phyloP scores from a whole-genome alignment of 2,888 invertebrate species.

The Aproaerema taeniolella region DNA sequence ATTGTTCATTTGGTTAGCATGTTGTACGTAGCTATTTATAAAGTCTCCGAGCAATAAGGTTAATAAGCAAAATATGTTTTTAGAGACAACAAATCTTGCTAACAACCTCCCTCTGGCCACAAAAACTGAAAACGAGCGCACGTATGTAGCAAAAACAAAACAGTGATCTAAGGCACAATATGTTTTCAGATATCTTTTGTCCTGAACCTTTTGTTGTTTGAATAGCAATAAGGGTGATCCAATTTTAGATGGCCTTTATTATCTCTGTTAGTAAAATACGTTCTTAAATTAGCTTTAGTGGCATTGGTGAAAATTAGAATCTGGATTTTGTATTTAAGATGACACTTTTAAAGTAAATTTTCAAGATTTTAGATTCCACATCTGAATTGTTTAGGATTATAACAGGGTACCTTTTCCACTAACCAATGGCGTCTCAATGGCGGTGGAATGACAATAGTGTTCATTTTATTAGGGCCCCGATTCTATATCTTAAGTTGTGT shows the following conservation, averaged over 20 bases:
- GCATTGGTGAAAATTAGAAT: too few species aligned
- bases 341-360: too few species aligned
- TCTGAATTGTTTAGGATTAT: too few species aligned
- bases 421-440: too few species aligned
- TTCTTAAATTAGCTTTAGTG: not conserved
- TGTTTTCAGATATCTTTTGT: conserved; percentile 39
- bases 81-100: conserved; percentile 39
- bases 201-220: conserved; percentile 33
- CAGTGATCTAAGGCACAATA: conserved; percentile 37
- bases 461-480: too few species aligned
- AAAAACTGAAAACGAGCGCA: conserved; percentile 30
- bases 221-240: conserved; percentile 31
- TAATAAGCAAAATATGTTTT: conserved; percentile 36
- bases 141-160: conserved; percentile 37
- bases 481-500: too few species aligned
- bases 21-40: too few species aligned
- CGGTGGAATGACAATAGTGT: too few species aligned
- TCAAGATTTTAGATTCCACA: too few species aligned
- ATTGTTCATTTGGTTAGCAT: too few species aligned
- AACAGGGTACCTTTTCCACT: too few species aligned
- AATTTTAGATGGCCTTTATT: conserved; percentile 31
- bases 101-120: conserved; percentile 30
- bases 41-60: conserved; percentile 21
- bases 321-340: too few species aligned
- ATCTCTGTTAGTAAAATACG: conserved; percentile 8